These are phyloP conservation scores for Drosophila sordidula DNA, from an alignment of 2,888 invertebrate genomes.

Conservation along the genomic window DNA sequence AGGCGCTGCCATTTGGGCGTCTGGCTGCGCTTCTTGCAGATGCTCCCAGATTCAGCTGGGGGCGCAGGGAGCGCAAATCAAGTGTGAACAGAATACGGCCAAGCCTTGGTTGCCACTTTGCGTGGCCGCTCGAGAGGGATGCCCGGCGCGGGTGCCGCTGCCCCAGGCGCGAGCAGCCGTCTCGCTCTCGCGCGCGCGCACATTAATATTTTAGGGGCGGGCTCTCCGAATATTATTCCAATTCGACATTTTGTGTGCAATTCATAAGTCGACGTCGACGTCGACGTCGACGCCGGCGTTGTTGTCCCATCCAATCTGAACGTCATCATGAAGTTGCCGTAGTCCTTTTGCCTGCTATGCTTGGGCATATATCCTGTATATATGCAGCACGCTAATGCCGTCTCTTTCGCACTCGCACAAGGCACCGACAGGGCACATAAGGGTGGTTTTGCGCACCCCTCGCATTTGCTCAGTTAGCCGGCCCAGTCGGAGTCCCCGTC, in stretches of 20 bases:
- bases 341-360: constrained; percentile 69
- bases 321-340: constrained; percentile 66
- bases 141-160: no score
- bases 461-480: constrained; percentile 70
- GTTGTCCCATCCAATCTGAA: no score
- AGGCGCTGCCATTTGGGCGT: constrained; percentile 80
- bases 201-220: constrained; percentile 84
- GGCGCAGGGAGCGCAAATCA: constrained; percentile 48
- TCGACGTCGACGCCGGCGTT: constrained; percentile 16
- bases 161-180: constrained; percentile 17
- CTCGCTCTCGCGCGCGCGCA: constrained; percentile 33
- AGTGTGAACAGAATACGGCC: constrained; percentile 76
- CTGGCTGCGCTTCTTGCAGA: constrained; percentile 58
- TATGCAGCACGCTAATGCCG: constrained; percentile 37
- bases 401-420: constrained; percentile 53
- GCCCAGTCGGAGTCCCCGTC: constrained; percentile 39
- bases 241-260: constrained; percentile 84
- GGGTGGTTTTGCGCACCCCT: constrained; percentile 48
- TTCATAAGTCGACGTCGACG: constrained; percentile 68
- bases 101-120: constrained; percentile 67
- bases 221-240: constrained; percentile 73
- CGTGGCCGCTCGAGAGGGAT: constrained; percentile 26
- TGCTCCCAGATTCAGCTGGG: constrained; percentile 24
- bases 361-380: not conserved
- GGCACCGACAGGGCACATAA: constrained; percentile 30